Conservation (phyloP, 2,888 invertebrate species). For the Polydrusus tereticollis region DNA sequence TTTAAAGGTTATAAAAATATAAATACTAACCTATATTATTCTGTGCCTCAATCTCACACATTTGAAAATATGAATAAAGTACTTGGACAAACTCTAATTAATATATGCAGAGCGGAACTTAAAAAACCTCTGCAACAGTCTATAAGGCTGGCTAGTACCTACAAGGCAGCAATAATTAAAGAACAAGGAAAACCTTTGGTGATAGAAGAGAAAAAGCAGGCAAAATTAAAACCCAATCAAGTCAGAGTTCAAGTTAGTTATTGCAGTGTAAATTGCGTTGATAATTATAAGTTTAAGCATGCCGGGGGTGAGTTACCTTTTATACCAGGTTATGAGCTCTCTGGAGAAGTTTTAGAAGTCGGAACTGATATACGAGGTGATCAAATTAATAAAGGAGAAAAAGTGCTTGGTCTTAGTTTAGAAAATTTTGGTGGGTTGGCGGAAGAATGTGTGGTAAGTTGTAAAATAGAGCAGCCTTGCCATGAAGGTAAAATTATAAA, state of each 20-base stretch:
- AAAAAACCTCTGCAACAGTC: neutral
- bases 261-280: constrained; percentile 76
- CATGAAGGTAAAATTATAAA: neutral
- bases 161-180: constrained; percentile 66
- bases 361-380: constrained; percentile 69
- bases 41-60: too few relatives aligned
- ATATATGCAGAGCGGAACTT: constrained; percentile 19
- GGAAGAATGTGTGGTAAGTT: constrained; percentile 71
- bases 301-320: constrained; percentile 70
- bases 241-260: constrained; percentile 75
- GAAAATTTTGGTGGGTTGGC: constrained; percentile 73
- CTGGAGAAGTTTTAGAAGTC: constrained; percentile 73
- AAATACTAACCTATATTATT: too few relatives aligned
- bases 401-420: constrained; percentile 72
- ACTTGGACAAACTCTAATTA: constrained; percentile 18
- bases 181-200: constrained; percentile 65
- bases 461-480: neutral
- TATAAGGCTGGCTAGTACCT: constrained; percentile 52
- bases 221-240: constrained; percentile 68
- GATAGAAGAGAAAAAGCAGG: constrained; percentile 67
- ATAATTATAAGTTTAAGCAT: constrained; percentile 70
- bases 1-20: too few relatives aligned
- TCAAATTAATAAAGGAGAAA: constrained; percentile 69
- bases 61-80: constrained; percentile 33
- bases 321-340: constrained; percentile 76